phyloP scores from a whole-genome alignment of 2,113 vertebrate genomes.

The Asarcornis scutulata region DNA sequence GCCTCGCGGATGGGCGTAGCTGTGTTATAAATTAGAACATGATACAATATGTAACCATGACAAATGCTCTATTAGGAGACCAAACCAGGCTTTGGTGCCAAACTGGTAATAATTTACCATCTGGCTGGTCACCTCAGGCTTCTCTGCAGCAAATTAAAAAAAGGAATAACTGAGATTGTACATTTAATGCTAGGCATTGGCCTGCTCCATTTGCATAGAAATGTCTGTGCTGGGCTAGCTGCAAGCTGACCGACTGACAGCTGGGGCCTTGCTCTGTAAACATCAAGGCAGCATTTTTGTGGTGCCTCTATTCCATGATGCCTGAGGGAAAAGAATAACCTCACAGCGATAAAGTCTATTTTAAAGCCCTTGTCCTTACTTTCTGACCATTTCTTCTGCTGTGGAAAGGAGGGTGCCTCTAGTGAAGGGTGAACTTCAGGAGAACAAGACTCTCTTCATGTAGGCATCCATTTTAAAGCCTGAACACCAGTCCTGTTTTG shows the following conservation, averaged over 20 bases:
- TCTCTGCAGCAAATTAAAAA: background rate
- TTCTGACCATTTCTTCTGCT: background rate
- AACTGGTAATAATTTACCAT: slow-evolving; percentile 17
- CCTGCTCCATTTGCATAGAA: background rate
- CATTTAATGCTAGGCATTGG: background rate
- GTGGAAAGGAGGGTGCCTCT: background rate
- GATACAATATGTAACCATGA: background rate
- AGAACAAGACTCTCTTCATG: background rate
- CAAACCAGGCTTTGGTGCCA: slow-evolving; percentile 10
- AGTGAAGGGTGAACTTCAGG: background rate
- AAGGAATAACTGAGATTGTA: background rate
- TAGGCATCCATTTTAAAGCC: background rate
- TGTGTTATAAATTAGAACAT: background rate
- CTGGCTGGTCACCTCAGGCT: slow-evolving; percentile 10
- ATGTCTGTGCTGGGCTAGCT: background rate
- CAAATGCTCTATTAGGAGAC: background rate
- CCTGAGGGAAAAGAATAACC: background rate
- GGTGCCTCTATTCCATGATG: background rate
- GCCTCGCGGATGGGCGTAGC: background rate
- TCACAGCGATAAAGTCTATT: background rate
- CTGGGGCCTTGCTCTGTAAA: background rate
- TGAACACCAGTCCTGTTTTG: background rate
- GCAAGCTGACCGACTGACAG: background rate
- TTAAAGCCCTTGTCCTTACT: background rate
- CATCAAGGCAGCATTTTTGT: background rate